Evolutionary conservation across 37 sponge, comb jelly and placozoan genomes (phyloP).

Genomic region (Cliona cf. orientalis): DNA sequence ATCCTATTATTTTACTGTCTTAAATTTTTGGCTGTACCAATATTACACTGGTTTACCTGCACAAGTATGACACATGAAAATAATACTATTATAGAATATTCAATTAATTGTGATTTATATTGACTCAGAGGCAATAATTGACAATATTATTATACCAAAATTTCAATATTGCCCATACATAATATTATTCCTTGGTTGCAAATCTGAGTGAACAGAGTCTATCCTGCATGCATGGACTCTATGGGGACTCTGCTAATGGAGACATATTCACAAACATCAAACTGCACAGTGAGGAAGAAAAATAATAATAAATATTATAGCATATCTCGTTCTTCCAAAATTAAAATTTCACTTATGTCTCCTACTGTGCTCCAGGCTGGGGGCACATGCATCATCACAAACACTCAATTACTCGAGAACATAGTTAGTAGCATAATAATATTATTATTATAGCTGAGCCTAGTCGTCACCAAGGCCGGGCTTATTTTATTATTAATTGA

Average conservation of each 20-base stretch:
- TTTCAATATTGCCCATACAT: not conserved
- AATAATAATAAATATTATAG: not conserved
- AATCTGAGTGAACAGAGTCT: constrained; percentile 59
- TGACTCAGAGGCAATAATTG: too few species aligned
- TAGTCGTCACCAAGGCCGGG: too few species aligned
- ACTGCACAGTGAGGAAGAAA: not conserved
- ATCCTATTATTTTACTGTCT: not conserved
- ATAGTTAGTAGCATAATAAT: too few species aligned
- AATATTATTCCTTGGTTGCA: constrained; percentile 45
- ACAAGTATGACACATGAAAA: not conserved
- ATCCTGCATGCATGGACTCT: constrained; percentile 48
- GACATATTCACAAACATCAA: constrained; percentile 76
- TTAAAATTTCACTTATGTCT: constrained; percentile 62
- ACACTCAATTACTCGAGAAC: too few species aligned
- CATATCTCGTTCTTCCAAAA: not conserved
- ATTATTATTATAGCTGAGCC: too few species aligned
- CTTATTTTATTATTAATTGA: too few species aligned
- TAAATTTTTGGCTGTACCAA: constrained; percentile 54
- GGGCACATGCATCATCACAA: too few species aligned
- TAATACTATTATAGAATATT: too few species aligned
- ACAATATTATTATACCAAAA: too few species aligned
- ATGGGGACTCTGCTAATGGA: constrained; percentile 19
- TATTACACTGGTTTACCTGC: constrained; percentile 59
- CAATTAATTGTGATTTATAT: too few species aligned
- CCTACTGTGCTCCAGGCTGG: too few species aligned